These are phyloP conservation scores for Pristionchus japonicus DNA, from an alignment of 2,888 invertebrate species.

Conservation along the genomic window DNA sequence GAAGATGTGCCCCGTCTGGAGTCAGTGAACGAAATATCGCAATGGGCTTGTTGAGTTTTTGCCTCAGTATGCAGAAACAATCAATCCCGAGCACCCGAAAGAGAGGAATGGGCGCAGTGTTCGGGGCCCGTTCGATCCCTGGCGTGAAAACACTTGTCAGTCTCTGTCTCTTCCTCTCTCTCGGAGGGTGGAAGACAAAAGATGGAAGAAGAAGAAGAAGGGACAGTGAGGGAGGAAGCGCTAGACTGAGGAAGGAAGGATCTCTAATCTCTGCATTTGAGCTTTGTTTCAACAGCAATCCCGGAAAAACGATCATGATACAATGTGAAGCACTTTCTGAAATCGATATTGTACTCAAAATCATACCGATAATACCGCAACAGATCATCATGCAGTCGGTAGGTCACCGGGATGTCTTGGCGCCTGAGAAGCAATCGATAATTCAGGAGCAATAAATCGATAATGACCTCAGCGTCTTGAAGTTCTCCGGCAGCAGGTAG, in stretches of 20 bases:
- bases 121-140: neutral
- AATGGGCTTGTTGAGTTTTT: no score
- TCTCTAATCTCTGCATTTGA: neutral
- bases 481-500: slow-evolving; percentile 70
- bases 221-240: neutral
- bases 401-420: slow-evolving; percentile 72
- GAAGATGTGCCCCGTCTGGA: no score
- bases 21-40: no score
- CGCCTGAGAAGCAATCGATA: slow-evolving; percentile 56
- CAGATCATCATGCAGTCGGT: slow-evolving; percentile 72
- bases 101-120: neutral
- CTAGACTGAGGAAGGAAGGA: neutral
- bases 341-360: neutral
- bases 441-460: no score
- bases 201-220: neutral
- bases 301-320: no score
- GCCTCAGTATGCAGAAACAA: no score
- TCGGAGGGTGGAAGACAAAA: neutral
- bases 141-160: slow-evolving; percentile 16
- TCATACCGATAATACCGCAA: slow-evolving; percentile 65
- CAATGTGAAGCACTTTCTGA: no score
- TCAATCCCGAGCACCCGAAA: no score
- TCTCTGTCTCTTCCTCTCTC: neutral
- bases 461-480: slow-evolving; percentile 53
- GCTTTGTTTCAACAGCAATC: neutral